Base-by-base conservation (phyloP, 2,888 invertebrate genomes). In the Drosophila borealis region DNA sequence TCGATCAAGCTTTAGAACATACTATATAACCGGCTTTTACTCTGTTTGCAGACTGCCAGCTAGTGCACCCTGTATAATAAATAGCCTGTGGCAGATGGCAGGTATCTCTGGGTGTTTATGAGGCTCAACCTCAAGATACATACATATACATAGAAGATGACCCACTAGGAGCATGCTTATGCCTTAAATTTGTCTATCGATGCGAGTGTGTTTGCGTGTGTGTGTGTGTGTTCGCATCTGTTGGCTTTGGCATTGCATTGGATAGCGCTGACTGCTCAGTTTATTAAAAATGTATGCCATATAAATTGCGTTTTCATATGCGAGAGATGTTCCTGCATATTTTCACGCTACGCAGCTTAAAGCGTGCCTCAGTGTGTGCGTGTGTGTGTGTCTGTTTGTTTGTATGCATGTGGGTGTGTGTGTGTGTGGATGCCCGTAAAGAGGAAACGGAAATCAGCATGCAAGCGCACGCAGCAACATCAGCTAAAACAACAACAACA, bases 221-320 rank as follows among this genome's bases (percentile, higher is more conserved):
- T 17, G n/a, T 53, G 44, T 63, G 39, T 51, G 51, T 65, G 59
- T 49, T 49, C 49, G 63, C 33, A 62, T 57, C 45, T 70, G 57
- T 68, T 67, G 45, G 39, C 77, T 60, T 63, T 61, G 41, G 54
- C 71, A 68, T 68, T 77, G 77, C 68, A 72, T 41, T 63, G 75
- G 14, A 29, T 34, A 48, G 33, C 36, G 49, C 13, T 17, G 54
- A 45, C 56, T 53, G 63, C 53, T 36, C 71, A 70, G 68, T 72
- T 81, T 88, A 85, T 84, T 88, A 81, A 85, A 88, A 85, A 85
- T 85, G 73, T 78, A 88, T 82, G 68, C 63, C 65, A 80, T 72
- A 68, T 76, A 85, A 88, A 80, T 77, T 68, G 68, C 57, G 68
- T 69, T 87, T 74, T 77, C 79, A 84, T 81, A 85, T 88, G 80